Evolutionary conservation across 2,797 vertebrate species (phyloP), one percentile per base, ranked within the genome.

Genomic region (Lerista edwardsae): DNA sequence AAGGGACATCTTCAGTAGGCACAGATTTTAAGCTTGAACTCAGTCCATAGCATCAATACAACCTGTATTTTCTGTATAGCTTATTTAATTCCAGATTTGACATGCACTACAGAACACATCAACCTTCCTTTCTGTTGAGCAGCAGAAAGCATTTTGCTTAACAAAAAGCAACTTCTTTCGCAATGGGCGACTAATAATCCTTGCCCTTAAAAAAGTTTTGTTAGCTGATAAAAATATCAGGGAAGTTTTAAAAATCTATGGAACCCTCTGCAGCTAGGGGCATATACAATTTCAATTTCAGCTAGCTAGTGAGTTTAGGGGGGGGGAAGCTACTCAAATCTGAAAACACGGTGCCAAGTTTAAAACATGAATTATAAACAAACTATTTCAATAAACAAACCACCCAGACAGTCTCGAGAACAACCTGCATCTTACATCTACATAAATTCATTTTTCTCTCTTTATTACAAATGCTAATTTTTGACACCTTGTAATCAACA

Each of bases 1-100:
- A 86, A 59, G 27, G 47, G 77, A 93, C 79, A 93, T 78, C 88
- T 93, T 93, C 90, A 89, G 68, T 92, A 94, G 92, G 93, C 93
- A 94, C 87, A 93, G 89, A 91, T 87, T 84, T 91, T 84, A 88
- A 90, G 71, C 83, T 87, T 95, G 93, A 92, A 90, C 84, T 83
- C 92, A 94, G 93, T 92, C 94, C 90, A 87, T 93, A 91, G 84
- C 84, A 91, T 68, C 74, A 75, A 80, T 36, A 80, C 31, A 90
- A 88, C 77, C 39, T 11, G 55, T 86, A 79, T 84, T 91, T 74
- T 89, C 62, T 86, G 61, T 85, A 92, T 62, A 85, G 78, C 31
- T 85, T 61, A 64, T 65, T 86, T 75, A 82, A 84, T 47, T 89
- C 87, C 81, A 87, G 77, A 87, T 31, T 76, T 79, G 86, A 83